Evolutionary conservation across 2,888 invertebrate species (phyloP).

Genomic region (Meteorus cinctellus): DNA sequence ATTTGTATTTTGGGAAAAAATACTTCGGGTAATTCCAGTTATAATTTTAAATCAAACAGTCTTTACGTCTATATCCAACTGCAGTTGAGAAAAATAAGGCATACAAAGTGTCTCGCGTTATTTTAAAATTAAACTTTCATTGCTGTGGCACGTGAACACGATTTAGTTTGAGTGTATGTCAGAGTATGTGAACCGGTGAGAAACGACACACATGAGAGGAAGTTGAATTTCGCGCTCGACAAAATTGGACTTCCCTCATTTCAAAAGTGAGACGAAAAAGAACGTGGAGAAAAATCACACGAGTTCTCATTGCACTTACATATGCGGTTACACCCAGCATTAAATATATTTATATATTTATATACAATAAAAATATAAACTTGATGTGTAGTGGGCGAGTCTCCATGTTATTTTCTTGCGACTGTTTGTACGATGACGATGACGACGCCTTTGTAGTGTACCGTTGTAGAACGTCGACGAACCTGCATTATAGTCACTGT

Average conservation of each 20-base stretch:
- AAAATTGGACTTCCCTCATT: constrained; percentile 1
- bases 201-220: neutral
- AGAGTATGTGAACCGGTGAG: neutral
- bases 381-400: constrained; percentile 4
- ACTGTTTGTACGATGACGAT: neutral
- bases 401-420: neutral
- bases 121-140: neutral
- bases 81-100: neutral
- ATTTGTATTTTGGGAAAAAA: no score
- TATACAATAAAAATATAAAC: neutral
- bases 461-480: constrained; percentile 20
- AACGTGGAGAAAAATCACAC: constrained; percentile 11
- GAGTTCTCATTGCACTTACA: neutral
- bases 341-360: neutral
- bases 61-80: no score
- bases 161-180: neutral
- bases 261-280: constrained; percentile 3
- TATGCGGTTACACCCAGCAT: constrained; percentile 6
- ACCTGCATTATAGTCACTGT: neutral
- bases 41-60: no score
- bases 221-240: constrained; percentile 3
- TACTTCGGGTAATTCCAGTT: no score
- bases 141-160: neutral
- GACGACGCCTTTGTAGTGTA: constrained; percentile 31
- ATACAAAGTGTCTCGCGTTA: neutral